phyloP scores from a whole-genome alignment of 2,888 invertebrate genomes.

The Chloroclystis v-ata region DNA sequence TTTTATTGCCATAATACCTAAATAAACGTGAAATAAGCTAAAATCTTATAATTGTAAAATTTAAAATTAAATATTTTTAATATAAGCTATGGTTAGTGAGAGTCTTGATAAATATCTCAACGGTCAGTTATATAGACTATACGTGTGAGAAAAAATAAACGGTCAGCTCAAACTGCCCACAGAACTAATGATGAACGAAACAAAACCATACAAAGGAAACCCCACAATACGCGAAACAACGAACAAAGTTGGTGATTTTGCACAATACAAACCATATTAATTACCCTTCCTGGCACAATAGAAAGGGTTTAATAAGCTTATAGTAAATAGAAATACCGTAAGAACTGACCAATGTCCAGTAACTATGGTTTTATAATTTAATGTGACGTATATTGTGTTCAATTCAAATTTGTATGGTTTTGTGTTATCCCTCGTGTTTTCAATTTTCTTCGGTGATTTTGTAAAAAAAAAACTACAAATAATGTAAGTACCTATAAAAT shows the following conservation, averaged over 20 bases:
- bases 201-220: constrained; percentile 58
- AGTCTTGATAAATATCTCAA: constrained; percentile 32
- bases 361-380: constrained; percentile 46
- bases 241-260: constrained; percentile 65
- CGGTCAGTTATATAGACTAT: constrained; percentile 46
- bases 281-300: constrained; percentile 65
- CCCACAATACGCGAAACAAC: constrained; percentile 53
- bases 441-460: not conserved
- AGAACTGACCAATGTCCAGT: constrained; percentile 64
- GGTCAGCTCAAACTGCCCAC: constrained; percentile 72
- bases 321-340: constrained; percentile 68
- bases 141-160: constrained; percentile 61
- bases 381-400: constrained; percentile 58
- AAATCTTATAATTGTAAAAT: no score
- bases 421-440: constrained; percentile 5
- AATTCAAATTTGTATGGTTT: constrained; percentile 15
- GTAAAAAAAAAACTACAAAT: no score
- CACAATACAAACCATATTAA: constrained; percentile 72
- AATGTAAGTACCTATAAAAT: no score
- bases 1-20: no score
- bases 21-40: no score
- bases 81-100: no score
- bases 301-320: constrained; percentile 74
- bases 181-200: constrained; percentile 68
- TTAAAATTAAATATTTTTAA: no score